Evolutionary conservation across 2,113 vertebrate genomes (phyloP).

Genomic region (Sigmodon hispidus): DNA sequence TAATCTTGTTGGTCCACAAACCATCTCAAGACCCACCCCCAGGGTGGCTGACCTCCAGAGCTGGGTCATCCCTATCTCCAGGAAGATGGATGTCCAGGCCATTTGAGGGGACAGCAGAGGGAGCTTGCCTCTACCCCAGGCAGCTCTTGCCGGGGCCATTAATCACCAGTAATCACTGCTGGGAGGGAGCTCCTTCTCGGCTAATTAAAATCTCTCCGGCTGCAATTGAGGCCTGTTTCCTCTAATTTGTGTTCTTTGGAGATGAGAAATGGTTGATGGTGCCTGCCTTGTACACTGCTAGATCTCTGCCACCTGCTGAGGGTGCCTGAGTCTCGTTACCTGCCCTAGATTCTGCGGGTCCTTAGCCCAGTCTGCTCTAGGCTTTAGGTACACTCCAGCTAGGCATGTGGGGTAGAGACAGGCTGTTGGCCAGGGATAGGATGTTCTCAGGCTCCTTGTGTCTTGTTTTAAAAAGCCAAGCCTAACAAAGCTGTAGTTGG

Average conservation of each 20-base stretch:
- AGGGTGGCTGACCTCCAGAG: constrained; percentile 24
- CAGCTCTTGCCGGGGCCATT: constrained; percentile 49
- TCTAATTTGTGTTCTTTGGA: constrained; percentile 72
- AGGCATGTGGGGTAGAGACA: not conserved
- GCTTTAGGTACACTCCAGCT: not conserved
- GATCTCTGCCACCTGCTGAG: not conserved
- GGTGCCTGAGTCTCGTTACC: not conserved
- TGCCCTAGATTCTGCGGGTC: not conserved
- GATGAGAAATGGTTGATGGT: constrained; percentile 52
- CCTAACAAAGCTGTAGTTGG: no score
- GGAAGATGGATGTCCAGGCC: constrained; percentile 8
- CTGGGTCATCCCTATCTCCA: constrained; percentile 6
- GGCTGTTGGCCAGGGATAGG: not conserved
- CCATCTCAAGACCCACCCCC: not conserved
- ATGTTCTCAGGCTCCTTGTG: not conserved
- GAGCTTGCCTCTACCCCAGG: constrained; percentile 5
- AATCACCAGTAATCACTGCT: constrained; percentile 71
- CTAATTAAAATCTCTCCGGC: constrained; percentile 75
- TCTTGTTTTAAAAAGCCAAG: not conserved
- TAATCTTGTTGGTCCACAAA: not conserved
- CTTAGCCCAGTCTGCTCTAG: not conserved
- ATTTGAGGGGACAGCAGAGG: not conserved
- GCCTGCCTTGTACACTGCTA: not conserved
- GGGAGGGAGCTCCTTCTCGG: constrained; percentile 62
- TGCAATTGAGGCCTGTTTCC: constrained; percentile 70